Percentiles rank a stretch among this genome's conserved stretches.
Conservation (phyloP, 1,140 invertebrate genomes). For the Heliconius eleuchia region DNA sequence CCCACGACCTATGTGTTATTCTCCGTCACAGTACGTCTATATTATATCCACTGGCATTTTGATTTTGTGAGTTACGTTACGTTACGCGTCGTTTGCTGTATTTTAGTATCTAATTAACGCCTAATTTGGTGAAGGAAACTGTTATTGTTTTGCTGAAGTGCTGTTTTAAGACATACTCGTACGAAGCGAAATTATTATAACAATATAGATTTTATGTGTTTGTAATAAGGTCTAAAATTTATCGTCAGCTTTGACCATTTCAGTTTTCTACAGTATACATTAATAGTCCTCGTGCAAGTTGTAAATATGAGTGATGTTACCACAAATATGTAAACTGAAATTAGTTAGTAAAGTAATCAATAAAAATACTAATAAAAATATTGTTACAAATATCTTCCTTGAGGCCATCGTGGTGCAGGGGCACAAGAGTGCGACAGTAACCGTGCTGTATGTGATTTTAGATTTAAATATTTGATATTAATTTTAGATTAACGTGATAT, state of each 20-base stretch:
- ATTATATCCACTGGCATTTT: not conserved
- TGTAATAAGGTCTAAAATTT: not conserved
- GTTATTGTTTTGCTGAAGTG: conserved; percentile 13
- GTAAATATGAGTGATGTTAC: not conserved
- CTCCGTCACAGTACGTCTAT: not conserved
- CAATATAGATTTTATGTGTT: not conserved
- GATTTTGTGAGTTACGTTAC: not conserved
- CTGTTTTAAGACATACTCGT: conserved; percentile 1
- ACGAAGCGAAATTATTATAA: not conserved
- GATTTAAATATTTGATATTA: too few species aligned
- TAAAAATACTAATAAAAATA: too few species aligned
- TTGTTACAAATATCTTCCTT: too few species aligned
- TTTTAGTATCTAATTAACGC: conserved; percentile 12
- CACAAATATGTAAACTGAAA: not conserved
- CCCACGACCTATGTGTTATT: too few species aligned
- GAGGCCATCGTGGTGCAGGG: too few species aligned
- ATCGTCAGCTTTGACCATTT: not conserved
- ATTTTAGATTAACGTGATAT: too few species aligned
- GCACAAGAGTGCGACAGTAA: too few species aligned
- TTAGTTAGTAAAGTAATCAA: not conserved
- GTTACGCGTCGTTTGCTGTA: not conserved
- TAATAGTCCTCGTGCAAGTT: not conserved
- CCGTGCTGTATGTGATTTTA: too few species aligned
- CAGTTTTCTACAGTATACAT: not conserved
- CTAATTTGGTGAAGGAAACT: conserved; percentile 5